Evolutionary conservation across 2,888 invertebrate species (phyloP).

Genomic region (Melinaea menophilus): DNA sequence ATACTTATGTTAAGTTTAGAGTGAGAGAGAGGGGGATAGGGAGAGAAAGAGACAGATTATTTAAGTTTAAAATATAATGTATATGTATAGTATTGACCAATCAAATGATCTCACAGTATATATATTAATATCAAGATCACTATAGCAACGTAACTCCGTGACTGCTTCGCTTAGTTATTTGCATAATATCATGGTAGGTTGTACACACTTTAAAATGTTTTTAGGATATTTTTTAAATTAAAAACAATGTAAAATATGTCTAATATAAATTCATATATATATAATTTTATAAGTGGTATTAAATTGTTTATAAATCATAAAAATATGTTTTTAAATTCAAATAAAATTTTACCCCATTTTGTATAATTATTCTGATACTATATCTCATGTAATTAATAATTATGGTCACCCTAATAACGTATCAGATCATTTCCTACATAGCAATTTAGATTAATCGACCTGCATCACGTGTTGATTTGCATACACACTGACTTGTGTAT

Average conservation of each 20-base stretch:
- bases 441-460: conserved; percentile 34
- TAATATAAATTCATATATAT: not conserved
- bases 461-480: conserved; percentile 36
- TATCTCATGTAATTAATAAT: not conserved
- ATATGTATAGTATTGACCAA: not conserved
- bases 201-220: conserved; percentile 4
- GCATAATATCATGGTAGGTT: conserved; percentile 30
- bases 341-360: no score
- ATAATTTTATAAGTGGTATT: no score
- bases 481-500: conserved; percentile 24
- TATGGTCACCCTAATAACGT: conserved; percentile 5
- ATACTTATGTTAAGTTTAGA: no score
- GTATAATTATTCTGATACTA: not conserved
- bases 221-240: not conserved
- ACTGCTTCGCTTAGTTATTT: conserved; percentile 32
- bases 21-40: no score
- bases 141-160: conserved; percentile 36
- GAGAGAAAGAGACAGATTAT: no score
- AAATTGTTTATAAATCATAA: no score
- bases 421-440: conserved; percentile 37
- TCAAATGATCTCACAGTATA: conserved; percentile 6
- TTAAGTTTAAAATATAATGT: not conserved
- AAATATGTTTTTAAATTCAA: no score
- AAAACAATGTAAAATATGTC: not conserved
- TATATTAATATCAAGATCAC: conserved; percentile 41